Evolutionary conservation across 2,888 invertebrate genomes (phyloP).

Genomic region (Pantelozetes paolii): DNA sequence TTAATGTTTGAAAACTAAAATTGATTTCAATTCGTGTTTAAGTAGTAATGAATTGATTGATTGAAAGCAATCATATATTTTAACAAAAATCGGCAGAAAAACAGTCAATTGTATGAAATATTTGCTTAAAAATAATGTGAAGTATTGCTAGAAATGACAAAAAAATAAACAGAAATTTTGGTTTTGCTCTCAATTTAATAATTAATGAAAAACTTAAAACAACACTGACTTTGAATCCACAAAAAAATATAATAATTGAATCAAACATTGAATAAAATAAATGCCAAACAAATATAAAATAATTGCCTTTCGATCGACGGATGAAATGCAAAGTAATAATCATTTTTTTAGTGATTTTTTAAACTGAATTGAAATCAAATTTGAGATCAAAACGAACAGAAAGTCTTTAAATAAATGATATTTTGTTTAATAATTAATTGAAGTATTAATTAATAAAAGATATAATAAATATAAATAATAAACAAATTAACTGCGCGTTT

Average conservation of each 20-base stretch:
- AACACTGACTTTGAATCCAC: not conserved
- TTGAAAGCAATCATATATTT: too few species aligned
- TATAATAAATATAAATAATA: conserved; percentile 18
- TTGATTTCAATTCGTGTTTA: conserved; percentile 16
- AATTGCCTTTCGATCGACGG: conserved; percentile 18
- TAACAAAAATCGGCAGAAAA: not conserved
- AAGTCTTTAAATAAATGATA: not conserved
- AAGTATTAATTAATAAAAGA: not conserved
- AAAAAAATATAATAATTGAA: not conserved
- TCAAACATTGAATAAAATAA: conserved; percentile 4
- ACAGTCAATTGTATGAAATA: not conserved
- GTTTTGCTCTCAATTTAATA: not conserved
- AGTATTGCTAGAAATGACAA: conserved; percentile 23
- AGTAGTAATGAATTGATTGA: conserved; percentile 6
- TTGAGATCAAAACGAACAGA: conserved; percentile 26
- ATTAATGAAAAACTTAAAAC: not conserved
- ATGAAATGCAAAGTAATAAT: not conserved
- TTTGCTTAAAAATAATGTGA: not conserved
- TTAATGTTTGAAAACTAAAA: not conserved
- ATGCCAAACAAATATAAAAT: conserved; percentile 28
- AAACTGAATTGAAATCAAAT: conserved; percentile 18
- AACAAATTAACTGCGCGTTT: conserved; percentile 26
- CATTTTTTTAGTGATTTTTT: not conserved
- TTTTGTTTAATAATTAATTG: too few species aligned
- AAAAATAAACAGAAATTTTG: conserved; percentile 29